Base-by-base conservation (phyloP, 2,797 vertebrate genomes). In the Hybognathus amarus region DNA sequence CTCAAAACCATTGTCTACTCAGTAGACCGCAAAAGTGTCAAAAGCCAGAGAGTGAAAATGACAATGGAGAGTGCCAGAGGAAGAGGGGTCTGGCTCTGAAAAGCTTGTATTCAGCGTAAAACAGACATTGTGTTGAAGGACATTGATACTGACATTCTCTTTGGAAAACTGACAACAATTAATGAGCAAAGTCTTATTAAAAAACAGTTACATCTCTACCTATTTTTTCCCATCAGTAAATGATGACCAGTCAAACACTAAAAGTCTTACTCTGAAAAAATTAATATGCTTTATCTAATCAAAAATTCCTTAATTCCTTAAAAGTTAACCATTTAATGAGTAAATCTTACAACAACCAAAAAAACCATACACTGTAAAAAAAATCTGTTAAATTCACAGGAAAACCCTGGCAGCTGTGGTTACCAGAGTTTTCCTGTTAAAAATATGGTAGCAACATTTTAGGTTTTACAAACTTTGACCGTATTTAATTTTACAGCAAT, bases 1-100 rank as follows among this genome's bases (percentile, higher is more conserved):
- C 84, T 87, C 70, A 69, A 85, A 90, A 83, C 66, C 90, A 89
- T 89, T 91, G 90, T 91, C 89, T 90, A 76, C 89, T 88, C 80
- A 71, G 79, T 77, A 79, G 73, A 90, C 90, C 90, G 54, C 89
- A 88, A 76, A 88, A 87, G 85, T 87, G 87, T 87, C 89, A 90
- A 86, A 87, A 86, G 86, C 87, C 68, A 76, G 79, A 83, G 85
- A 85, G 78, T 63, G 86, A 86, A 83, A 89, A 90, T 88, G 90
- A 91, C 89, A 90, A 87, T 85, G 63, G 83, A 83, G 85, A 87
- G 87, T 75, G 87, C 85, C 88, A 88, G 82, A 89, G 87, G 89
- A 80, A 86, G 88, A 87, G 68, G 67, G 77, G 82, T 86, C 85
- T 77, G n/a, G 66, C 59, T 36, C 52, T 70, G 45, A 84, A 85